Evolutionary conservation across 2,888 invertebrate genomes (phyloP).

Genomic region (Tetrapedia diversipes): DNA sequence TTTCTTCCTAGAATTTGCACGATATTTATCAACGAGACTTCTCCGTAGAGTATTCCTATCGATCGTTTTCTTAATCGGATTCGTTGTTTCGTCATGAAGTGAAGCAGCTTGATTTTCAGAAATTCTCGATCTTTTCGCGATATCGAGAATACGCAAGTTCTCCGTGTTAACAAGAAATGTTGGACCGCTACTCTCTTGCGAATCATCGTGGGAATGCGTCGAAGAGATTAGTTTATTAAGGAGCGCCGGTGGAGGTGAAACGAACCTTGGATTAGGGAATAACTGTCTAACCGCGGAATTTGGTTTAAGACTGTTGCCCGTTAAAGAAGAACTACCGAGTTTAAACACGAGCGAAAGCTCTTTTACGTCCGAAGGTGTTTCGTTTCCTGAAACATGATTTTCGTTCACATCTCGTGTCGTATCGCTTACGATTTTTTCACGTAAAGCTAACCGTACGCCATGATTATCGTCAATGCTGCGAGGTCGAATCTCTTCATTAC

Average conservation of each 20-base stretch:
- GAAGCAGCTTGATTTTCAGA: conserved; percentile 81
- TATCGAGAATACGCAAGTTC: conserved; percentile 88
- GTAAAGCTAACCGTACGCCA: too few relatives aligned
- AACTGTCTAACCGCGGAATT: conserved; percentile 94
- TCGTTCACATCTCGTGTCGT: conserved; percentile 64
- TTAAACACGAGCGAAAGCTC: conserved; percentile 85
- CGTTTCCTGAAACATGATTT: conserved; percentile 54
- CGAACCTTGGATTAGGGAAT: conserved; percentile 88
- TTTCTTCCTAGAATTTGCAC: conserved; percentile 84
- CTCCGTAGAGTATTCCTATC: conserved; percentile 92
- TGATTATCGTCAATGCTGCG: not conserved
- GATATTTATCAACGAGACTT: conserved; percentile 89
- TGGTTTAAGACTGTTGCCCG: conserved; percentile 85
- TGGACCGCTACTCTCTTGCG: conserved; percentile 80
- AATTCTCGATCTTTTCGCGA: conserved; percentile 85
- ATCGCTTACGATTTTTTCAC: conserved; percentile 36
- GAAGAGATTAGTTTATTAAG: conserved; percentile 58
- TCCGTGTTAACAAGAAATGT: conserved; percentile 89
- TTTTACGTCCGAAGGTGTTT: conserved; percentile 74
- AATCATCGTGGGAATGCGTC: conserved; percentile 67
- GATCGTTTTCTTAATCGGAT: conserved; percentile 88
- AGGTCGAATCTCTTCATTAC: not conserved
- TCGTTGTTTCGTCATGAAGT: conserved; percentile 79
- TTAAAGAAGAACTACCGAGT: conserved; percentile 84
- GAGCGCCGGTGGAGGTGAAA: conserved; percentile 86